Evolutionary conservation across 2,797 vertebrate species (phyloP).

Genomic region (Sebastes umbrosus): DNA sequence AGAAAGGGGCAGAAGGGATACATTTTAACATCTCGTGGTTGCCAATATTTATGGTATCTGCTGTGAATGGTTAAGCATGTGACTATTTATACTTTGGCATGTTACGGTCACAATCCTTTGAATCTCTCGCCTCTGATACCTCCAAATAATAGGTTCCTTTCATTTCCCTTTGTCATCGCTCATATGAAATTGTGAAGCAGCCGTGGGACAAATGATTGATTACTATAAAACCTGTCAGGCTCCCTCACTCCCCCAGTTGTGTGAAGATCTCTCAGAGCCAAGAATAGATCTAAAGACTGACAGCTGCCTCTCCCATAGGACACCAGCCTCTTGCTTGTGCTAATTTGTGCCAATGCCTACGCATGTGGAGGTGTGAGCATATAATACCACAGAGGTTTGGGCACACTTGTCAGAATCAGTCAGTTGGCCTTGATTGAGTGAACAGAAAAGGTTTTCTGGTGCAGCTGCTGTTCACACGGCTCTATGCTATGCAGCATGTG

Average conservation of each 20-base stretch:
- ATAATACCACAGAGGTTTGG: constrained; percentile 53
- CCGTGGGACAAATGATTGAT: constrained; percentile 67
- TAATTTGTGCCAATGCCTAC: constrained; percentile 73
- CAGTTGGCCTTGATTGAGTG: constrained; percentile 39
- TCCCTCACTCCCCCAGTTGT: constrained; percentile 17
- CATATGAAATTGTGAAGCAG: constrained; percentile 36
- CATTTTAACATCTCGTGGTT: constrained; percentile 5
- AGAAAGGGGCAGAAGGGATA: constrained; percentile 36
- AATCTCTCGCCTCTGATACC: constrained; percentile 27
- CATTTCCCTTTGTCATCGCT: constrained; percentile 11
- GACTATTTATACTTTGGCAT: constrained; percentile 5
- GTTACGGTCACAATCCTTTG: background rate
- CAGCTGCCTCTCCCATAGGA: constrained; percentile 73
- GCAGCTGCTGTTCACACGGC: background rate
- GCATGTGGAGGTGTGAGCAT: constrained; percentile 62
- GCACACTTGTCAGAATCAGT: constrained; percentile 55
- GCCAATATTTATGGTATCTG: background rate
- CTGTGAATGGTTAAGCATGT: background rate
- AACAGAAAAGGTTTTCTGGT: constrained; percentile 33
- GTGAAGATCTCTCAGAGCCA: constrained; percentile 55
- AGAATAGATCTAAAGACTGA: constrained; percentile 77
- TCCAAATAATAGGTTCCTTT: constrained; percentile 26
- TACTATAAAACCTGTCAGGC: constrained; percentile 66
- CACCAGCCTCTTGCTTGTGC: constrained; percentile 53
- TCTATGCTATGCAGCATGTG: background rate